Conservation (phyloP, 1,140 invertebrate genomes). For the Rhopalosiphum padi region DNA sequence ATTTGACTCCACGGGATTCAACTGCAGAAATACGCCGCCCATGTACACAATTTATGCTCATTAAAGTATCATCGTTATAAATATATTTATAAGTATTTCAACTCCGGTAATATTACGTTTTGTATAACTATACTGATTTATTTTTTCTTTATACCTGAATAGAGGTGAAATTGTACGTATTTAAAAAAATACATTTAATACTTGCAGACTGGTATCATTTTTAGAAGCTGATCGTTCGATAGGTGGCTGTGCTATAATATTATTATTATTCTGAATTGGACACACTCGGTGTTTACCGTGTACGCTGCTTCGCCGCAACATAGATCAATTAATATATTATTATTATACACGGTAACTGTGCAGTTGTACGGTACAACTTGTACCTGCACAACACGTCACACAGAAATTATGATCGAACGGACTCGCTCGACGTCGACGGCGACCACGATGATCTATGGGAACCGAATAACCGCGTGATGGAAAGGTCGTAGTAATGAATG, state of each 20-base stretch:
- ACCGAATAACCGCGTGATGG: conserved; percentile 17
- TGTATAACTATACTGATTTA: neutral
- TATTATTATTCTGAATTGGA: neutral
- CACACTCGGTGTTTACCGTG: neutral
- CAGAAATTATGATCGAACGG: neutral
- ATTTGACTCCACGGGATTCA: too few relatives aligned
- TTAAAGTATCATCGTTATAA: too few relatives aligned
- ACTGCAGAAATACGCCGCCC: neutral
- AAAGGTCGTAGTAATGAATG: conserved; percentile 15
- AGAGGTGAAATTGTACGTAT: neutral
- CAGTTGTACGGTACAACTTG: neutral
- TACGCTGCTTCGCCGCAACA: neutral
- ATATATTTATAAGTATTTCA: too few relatives aligned
- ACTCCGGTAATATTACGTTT: neutral
- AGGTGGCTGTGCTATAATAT: neutral
- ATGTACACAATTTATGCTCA: neutral
- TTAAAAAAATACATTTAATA: neutral
- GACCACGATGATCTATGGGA: conserved; percentile 8
- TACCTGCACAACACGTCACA: neutral
- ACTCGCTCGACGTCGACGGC: neutral
- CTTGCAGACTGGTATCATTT: neutral
- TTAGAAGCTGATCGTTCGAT: neutral
- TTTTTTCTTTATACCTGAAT: neutral
- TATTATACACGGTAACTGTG: neutral
- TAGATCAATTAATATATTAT: neutral